These are phyloP conservation scores for Hydrochoerus hydrochaeris DNA, from an alignment of 2,113 vertebrate genomes.

Conservation along the genomic window DNA sequence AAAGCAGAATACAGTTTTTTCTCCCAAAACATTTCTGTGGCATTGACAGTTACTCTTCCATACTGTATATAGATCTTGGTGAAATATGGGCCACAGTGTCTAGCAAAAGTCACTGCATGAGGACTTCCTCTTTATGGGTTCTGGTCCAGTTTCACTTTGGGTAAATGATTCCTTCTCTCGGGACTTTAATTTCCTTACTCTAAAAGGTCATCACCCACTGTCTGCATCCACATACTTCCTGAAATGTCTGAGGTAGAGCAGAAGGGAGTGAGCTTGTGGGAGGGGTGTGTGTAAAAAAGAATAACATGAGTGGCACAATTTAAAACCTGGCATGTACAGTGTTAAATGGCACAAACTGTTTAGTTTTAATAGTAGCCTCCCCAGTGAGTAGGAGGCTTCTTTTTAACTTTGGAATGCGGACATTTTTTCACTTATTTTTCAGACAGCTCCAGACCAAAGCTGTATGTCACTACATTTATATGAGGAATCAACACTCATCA, in stretches of 20 bases:
- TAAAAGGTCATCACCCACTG: not conserved
- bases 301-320: not conserved
- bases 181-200: not conserved
- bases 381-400: not conserved
- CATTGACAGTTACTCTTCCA: not conserved
- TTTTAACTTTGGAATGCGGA: conserved; percentile 3
- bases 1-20: not conserved
- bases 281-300: not conserved
- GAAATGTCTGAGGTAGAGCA: not conserved
- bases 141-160: not conserved
- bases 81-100: not conserved
- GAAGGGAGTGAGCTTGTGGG: not conserved
- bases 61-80: too few relatives aligned
- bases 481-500: conserved; percentile 59
- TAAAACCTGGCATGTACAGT: not conserved
- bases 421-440: conserved; percentile 57
- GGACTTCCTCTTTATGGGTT: conserved; percentile 41
- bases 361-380: not conserved
- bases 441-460: conserved; percentile 44
- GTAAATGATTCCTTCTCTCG: not conserved
- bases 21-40: not conserved
- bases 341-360: not conserved
- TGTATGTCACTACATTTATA: conserved; percentile 48
- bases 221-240: not conserved
- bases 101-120: not conserved